Percentiles rank a stretch among this genome's conserved stretches.
phyloP scores from a whole-genome alignment of 2,113 vertebrate species.

The Labeo rohita region DNA sequence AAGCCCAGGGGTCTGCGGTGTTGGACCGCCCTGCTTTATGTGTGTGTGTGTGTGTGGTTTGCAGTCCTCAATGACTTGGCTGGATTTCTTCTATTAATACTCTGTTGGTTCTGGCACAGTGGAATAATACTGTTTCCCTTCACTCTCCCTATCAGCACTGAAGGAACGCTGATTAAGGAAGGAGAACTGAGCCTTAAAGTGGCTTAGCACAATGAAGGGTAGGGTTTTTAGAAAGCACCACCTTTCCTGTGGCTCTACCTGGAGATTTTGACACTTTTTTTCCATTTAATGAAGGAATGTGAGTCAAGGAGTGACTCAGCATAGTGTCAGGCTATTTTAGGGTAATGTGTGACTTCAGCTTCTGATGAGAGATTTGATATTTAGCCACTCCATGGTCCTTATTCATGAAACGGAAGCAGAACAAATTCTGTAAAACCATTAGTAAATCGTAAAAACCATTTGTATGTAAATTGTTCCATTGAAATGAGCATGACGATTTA shows the following conservation, averaged over 20 bases:
- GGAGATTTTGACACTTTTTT: not conserved
- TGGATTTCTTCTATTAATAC: conserved; percentile 35
- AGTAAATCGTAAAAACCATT: not conserved
- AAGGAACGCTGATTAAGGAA: conserved; percentile 5
- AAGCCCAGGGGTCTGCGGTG: conserved; percentile 20
- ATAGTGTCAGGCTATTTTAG: conserved; percentile 1
- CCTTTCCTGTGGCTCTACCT: conserved; percentile 22
- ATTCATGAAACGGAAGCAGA: not conserved
- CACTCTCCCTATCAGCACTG: conserved; percentile 9
- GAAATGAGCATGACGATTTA: not conserved
- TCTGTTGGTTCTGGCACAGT: conserved; percentile 29
- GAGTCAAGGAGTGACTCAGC: conserved; percentile 29
- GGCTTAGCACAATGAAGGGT: conserved; percentile 32
- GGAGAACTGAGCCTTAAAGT: conserved; percentile 10
- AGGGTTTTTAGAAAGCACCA: not conserved
- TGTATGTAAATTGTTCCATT: conserved; percentile 13
- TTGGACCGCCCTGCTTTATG: not conserved
- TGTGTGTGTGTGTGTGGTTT: conserved; percentile 28
- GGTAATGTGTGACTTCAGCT: not conserved
- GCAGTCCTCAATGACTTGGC: conserved; percentile 19
- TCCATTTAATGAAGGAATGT: not conserved
- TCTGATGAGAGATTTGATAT: not conserved
- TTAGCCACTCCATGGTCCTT: not conserved
- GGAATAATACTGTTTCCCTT: conserved; percentile 22
- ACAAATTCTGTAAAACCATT: not conserved